Evolutionary conservation across 2,888 invertebrate species (phyloP), one percentile per base, ranked within the genome.

Genomic region (Laothoe populi): DNA sequence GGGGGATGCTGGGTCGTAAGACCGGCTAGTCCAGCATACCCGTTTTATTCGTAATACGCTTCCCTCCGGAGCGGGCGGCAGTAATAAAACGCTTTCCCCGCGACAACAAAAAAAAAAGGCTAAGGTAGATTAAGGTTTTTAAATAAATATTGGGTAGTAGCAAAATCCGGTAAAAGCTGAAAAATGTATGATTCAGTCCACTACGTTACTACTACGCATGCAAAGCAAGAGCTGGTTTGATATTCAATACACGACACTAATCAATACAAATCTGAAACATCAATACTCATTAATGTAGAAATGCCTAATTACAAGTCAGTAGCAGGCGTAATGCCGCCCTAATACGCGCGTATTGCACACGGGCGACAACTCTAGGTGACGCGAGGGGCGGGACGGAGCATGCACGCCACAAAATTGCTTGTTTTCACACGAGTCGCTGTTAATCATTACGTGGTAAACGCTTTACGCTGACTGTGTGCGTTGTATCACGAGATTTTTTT

Each of bases 351-450:
- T 16, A 35, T 19, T 53, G 53, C 53, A 38, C 38, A 11, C 24
- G 38, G 38, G 5, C 11, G 38, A 38, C 38, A 13, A 19, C 46
- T 24, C 13, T n/a, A 24, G 48, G 23, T 23, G 24, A 5, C 13
- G 23, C 11, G 46, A 23, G 10, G 11, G n/a, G 2, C 3, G n/a
- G 42, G 21, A 19, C 44, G 19, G 21, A 2, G 8, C 35, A 40
- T 46, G 62, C 63, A 53, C 60, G 72, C 70, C 69, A 76, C 81
- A 80, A 83, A 88, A 90, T 90, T 89, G 87, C 76, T 78, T 81
- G 83, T 85, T 86, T 88, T 89, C 89, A 87, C 88, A 90, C 87
- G 82, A 73, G 66, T 53, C 64, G 60, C 68, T 74, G 73, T 74
- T 78, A 80, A 82, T 87, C 79, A 84, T 86, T 86, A 82, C 82